Evolutionary conservation across 1,140 invertebrate genomes (phyloP), one percentile per base, ranked within the genome.

Genomic region (Latrodectus geometricus): DNA sequence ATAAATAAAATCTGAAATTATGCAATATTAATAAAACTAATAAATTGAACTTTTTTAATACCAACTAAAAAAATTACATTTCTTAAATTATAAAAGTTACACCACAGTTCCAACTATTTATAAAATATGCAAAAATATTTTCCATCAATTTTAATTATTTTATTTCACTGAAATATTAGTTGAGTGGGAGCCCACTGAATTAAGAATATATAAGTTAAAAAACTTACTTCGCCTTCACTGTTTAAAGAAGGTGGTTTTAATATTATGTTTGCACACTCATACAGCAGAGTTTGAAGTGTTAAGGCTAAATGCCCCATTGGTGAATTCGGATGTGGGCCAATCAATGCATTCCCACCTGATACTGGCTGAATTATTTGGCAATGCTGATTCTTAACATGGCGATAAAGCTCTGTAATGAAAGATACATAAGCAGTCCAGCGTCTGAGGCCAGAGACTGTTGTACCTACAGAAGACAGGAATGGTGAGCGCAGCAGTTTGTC

Each of bases 191-290:
- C 5, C 35, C 35, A 35, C 35, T 35, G 35, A 35, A 35, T 35
- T 35, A 35, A 35, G 5, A 35, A 35, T 35, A 35, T 35, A 3
- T 35, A 35, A 35, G 8, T 61, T 17, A 61, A 66, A 66, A 78
- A 20, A 61, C 91, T 92, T 90, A 95, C 95, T 91, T 96, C 95
- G 69, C 94, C 93, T 50, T 95, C 92, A 54, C 95, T 95, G 89
- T 95, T 95, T 80, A 95, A 94, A 49, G 92, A 89, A 4, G 95
- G 95, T 68, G 95, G 94, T 88, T 94, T 93, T 75, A 96, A 93
- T 91, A 95, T 96, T 89, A 96, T 95, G 90, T 95, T 94, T 90
- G 95, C 97, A 91, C 95, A 96, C 90, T 96, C 96, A 89, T 94
- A 95, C 76, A 97, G 92, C 84, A 97, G 91, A 68, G 96, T 94